phyloP scores from a whole-genome alignment of 1,140 invertebrate genomes.

The Aphelenchoides besseyi region DNA sequence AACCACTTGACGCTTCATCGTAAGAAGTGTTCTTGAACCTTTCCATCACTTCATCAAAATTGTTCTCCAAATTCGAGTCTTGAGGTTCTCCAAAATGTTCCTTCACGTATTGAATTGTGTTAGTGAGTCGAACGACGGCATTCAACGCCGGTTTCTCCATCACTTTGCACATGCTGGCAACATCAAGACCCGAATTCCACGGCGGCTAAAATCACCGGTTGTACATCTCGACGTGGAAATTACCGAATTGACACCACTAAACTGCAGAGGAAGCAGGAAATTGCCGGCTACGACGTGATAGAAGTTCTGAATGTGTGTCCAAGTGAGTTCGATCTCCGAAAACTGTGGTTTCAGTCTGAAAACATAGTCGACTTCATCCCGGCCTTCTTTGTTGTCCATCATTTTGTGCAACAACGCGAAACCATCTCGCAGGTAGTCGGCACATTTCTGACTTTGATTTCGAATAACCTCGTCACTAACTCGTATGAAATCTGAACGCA shows the following conservation, averaged over 20 bases:
- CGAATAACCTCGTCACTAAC: background rate
- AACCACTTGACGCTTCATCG: background rate
- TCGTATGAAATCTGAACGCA: background rate
- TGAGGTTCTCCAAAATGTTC: background rate
- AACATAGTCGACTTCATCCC: background rate
- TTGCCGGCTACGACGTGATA: background rate
- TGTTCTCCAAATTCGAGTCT: background rate
- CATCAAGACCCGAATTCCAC: background rate
- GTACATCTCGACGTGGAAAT: background rate
- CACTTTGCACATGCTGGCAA: background rate
- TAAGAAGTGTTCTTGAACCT: background rate
- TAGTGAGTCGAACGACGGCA: background rate
- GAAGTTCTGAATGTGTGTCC: background rate
- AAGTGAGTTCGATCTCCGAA: background rate
- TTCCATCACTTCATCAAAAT: background rate
- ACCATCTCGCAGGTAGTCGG: background rate
- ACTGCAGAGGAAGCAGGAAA: background rate
- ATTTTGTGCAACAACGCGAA: background rate
- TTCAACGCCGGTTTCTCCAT: background rate
- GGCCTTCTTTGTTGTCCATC: background rate
- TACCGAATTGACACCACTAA: background rate
- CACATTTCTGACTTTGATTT: background rate
- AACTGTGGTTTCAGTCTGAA: background rate
- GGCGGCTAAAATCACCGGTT: background rate
- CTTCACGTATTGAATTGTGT: background rate